Evolutionary conservation across 2,888 invertebrate species (phyloP), one percentile per base, ranked within the genome.

Genomic region (Lasioglossum lativentre): DNA sequence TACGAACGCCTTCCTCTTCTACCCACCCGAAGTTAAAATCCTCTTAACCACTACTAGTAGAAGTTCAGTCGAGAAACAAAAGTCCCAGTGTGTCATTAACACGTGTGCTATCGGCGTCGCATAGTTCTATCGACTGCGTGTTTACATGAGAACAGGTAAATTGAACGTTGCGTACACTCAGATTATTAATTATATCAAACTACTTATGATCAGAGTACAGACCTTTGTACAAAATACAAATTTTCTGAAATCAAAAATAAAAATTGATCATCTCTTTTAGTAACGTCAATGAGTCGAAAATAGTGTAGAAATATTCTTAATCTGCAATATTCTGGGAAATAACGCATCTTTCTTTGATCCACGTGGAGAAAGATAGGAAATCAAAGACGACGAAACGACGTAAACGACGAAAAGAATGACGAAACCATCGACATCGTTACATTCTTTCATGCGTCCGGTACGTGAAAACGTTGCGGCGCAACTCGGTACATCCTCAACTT

Each of bases 371-470:
- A 45, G 71, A 83, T 45, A 56, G 52, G 14, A 42, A 63, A 63
- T 27, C 27, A 30, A 59, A 59, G 59, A 14, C 63, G 23, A n/a
- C n/a, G n/a, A n/a, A n/a, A n/a, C n/a, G n/a, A n/a, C n/a, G n/a
- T n/a, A n/a, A n/a, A n/a, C n/a, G n/a, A n/a, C n/a, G n/a, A n/a
- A n/a, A n/a, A n/a, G n/a, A 56, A 66, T 38, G 59, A 5, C 52
- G 23, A 75, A 78, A 83, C 75, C 34, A 14, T 40, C 12, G 34
- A 56, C 27, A 42, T n/a, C 42, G 27, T 78, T 78, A 83, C 71
- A 40, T n/a, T 78, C 34, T 38, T 82, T n/a, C 75, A 8, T 59
- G 70, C n/a, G 16, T 34, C 23, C 52, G 66, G n/a, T 42, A 42
- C 27, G 45, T 42, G 73, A 42, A 76, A 75, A 72, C 63, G 34